Evolutionary conservation across 2,797 vertebrate genomes (phyloP).

Genomic region (Smutsia temminckii): DNA sequence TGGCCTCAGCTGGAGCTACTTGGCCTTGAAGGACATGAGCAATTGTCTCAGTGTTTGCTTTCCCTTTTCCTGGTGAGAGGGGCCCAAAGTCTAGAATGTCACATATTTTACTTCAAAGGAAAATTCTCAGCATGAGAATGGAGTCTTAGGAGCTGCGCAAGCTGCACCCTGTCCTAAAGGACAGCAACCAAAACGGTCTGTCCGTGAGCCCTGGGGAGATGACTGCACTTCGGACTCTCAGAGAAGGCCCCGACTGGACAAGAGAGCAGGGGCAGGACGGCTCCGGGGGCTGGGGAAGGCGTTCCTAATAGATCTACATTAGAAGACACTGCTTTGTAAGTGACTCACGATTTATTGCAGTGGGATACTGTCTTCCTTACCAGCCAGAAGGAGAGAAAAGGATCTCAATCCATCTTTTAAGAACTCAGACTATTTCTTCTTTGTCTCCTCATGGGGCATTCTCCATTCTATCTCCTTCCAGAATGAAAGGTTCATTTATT

Average conservation of each 20-base stretch:
- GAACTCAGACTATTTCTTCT: conserved; percentile 67
- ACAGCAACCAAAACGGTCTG: neutral
- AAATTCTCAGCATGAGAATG: neutral
- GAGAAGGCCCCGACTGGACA: neutral
- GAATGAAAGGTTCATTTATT: conserved; percentile 75
- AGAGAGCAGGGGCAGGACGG: neutral
- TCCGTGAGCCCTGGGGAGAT: neutral
- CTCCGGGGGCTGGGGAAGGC: neutral
- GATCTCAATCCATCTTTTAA: conserved; percentile 72
- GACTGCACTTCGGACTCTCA: too few relatives aligned
- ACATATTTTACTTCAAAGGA: conserved; percentile 45
- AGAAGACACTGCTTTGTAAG: conserved; percentile 26
- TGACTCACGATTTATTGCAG: conserved; percentile 40
- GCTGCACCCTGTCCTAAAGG: neutral
- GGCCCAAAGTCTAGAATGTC: conserved; percentile 6
- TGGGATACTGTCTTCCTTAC: conserved; percentile 38
- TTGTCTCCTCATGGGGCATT: conserved; percentile 64
- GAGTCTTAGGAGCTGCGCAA: neutral
- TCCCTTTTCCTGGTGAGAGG: neutral
- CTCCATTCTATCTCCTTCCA: conserved; percentile 72
- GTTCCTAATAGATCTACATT: conserved; percentile 19
- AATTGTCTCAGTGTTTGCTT: neutral
- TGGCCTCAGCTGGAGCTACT: neutral
- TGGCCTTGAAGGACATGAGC: neutral
- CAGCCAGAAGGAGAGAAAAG: conserved; percentile 42